Evolutionary conservation across 2,797 vertebrate genomes (phyloP), one percentile per base, ranked within the genome.

Genomic region (Epinephelus coioides): DNA sequence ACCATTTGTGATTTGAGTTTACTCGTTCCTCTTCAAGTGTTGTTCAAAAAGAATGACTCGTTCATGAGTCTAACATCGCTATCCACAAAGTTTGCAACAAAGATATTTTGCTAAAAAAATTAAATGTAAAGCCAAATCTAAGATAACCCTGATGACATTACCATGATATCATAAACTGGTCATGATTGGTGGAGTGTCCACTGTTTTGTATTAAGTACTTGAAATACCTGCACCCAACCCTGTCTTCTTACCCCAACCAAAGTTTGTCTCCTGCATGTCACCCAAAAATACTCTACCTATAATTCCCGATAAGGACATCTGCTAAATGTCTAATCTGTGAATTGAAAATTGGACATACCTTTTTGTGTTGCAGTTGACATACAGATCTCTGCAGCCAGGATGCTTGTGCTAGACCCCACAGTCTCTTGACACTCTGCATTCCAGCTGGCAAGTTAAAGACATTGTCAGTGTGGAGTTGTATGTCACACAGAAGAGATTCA

Each of bases 401-500:
- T 3, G 46, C 23, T 71, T 51, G 50, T 46, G 38, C 38, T 14
- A 79, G 46, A 38, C 25, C 14, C 83, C 65, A 84, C 11, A 88
- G 68, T 67, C 65, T 82, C 40, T 57, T 15, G 60, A 86, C 19
- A 47, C 40, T 54, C 59, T 18, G 72, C 88, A 92, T 91, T 69
- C 61, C 79, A 40, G 3, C 2, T 21, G 55, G 11, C 4, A 66
- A 62, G 17, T 68, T 19, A 25, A 43, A 13, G 1, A 59, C 47
- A 10, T 12, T 68, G 3, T 64, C 2, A 55, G n/a, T 18, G 38
- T 11, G 43, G 4, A 17, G 59, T 46, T 67, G 18, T 19, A 30
- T 56, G 4, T 51, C 21, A 5, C 1, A 25, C 46, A 69, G 38
- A 69, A 46, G 3, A 47, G 8, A 18, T 13, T 23, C 1, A 46